phyloP scores from a whole-genome alignment of 2,888 invertebrate genomes.

The Scelioninae gen. 2 region DNA sequence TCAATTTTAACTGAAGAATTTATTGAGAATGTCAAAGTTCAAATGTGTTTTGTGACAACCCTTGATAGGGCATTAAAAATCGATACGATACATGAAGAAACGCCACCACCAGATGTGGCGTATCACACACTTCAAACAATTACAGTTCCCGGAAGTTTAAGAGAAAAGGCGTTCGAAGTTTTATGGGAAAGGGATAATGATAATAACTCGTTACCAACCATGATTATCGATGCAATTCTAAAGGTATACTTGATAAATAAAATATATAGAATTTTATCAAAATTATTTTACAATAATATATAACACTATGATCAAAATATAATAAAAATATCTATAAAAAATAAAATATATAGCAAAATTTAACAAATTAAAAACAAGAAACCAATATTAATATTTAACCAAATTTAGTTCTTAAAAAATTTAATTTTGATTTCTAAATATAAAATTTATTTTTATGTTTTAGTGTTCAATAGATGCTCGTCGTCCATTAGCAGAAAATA shows the following conservation, averaged over 20 bases:
- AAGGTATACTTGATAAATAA: conserved; percentile 77
- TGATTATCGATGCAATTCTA: conserved; percentile 88
- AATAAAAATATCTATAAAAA: no score
- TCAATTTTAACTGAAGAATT: conserved; percentile 71
- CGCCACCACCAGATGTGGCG: conserved; percentile 79
- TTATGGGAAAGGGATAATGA: conserved; percentile 91
- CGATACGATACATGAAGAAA: conserved; percentile 75
- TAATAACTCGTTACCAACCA: conserved; percentile 86
- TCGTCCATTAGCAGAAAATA: conserved; percentile 85
- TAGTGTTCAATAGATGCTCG: conserved; percentile 90
- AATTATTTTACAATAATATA: no score
- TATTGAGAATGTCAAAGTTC: conserved; percentile 81
- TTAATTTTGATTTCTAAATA: no score
- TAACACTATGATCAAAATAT: no score
- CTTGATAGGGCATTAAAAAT: conserved; percentile 81
- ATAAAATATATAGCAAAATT: no score
- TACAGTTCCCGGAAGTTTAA: conserved; percentile 81
- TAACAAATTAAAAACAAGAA: no score
- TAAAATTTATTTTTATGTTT: no score
- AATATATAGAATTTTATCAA: no score
- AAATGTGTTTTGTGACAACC: conserved; percentile 92
- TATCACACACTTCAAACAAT: conserved; percentile 82
- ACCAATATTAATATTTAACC: no score
- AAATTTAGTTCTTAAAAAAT: no score
- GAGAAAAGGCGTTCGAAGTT: conserved; percentile 90